Evolutionary conservation across 2,888 invertebrate species (phyloP).

Genomic region (Lasioglossum pauxillum): DNA sequence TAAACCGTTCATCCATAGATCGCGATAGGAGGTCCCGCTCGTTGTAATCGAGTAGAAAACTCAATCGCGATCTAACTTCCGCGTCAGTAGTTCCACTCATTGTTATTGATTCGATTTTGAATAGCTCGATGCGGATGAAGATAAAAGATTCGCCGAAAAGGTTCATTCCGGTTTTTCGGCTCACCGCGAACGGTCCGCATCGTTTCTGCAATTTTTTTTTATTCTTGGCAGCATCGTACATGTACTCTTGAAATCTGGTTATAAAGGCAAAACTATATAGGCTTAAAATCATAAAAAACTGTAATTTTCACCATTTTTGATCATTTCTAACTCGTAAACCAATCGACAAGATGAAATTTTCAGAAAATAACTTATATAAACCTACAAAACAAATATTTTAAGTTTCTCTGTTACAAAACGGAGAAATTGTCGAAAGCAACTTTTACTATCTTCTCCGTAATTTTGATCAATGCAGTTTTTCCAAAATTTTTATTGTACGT

Average conservation of each 20-base stretch:
- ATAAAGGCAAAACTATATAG: no score
- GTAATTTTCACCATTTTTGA: no score
- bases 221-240: neutral
- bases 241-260: neutral
- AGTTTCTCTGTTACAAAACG: no score
- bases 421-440: no score
- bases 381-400: no score
- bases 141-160: conserved; percentile 52
- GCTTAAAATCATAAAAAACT: no score
- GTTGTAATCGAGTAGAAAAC: conserved; percentile 76
- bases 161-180: conserved; percentile 35
- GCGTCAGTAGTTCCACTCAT: conserved; percentile 72
- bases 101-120: conserved; percentile 72
- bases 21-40: conserved; percentile 74
- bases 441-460: no score
- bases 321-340: no score
- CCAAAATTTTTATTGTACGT: no score
- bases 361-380: no score
- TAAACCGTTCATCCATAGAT: conserved; percentile 67
- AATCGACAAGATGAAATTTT: no score
- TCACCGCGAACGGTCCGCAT: neutral
- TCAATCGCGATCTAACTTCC: conserved; percentile 73
- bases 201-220: neutral
- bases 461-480: no score
- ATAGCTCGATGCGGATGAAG: conserved; percentile 56